Percentiles rank a stretch among this genome's conserved stretches.
Evolutionary conservation across 2,797 vertebrate species (phyloP).

Genomic region (Leuciscus waleckii): DNA sequence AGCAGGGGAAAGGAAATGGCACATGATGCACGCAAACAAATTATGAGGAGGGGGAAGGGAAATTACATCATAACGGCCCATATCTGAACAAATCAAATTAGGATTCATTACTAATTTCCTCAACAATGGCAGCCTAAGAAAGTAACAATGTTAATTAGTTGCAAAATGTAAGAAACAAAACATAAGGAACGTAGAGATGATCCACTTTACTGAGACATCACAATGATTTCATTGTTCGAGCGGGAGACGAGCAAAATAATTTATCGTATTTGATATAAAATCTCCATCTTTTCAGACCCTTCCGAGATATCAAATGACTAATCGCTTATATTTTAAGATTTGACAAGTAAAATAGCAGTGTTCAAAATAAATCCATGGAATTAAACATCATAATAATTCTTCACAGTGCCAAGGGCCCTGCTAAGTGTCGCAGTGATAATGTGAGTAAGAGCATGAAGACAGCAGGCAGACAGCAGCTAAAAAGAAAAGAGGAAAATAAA

Average conservation of each 20-base stretch:
- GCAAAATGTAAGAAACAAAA: conserved; percentile 6
- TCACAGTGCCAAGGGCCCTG: neutral
- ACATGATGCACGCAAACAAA: conserved; percentile 52
- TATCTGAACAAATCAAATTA: conserved; percentile 48
- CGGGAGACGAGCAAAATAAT: neutral
- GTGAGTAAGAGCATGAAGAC: conserved; percentile 41
- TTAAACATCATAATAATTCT: conserved; percentile 9
- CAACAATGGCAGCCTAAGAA: conserved; percentile 26
- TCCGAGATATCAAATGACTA: neutral
- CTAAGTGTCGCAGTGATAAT: conserved; percentile 35
- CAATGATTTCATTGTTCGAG: neutral
- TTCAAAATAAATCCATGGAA: conserved; percentile 11
- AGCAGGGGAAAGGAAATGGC: conserved; percentile 52
- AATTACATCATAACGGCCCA: conserved; percentile 53
- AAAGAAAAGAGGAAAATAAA: conserved; percentile 63
- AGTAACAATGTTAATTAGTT: conserved; percentile 24
- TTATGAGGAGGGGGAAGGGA: conserved; percentile 49
- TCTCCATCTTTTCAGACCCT: neutral
- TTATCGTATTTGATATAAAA: neutral
- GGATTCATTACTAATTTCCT: conserved; percentile 42
- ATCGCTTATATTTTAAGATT: conserved; percentile 2
- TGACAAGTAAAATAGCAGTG: neutral
- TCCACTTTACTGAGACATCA: neutral
- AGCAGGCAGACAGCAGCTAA: conserved; percentile 47
- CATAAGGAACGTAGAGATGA: neutral